Base-by-base conservation (phyloP, 2,888 invertebrate genomes). In the Hesperia comma region DNA sequence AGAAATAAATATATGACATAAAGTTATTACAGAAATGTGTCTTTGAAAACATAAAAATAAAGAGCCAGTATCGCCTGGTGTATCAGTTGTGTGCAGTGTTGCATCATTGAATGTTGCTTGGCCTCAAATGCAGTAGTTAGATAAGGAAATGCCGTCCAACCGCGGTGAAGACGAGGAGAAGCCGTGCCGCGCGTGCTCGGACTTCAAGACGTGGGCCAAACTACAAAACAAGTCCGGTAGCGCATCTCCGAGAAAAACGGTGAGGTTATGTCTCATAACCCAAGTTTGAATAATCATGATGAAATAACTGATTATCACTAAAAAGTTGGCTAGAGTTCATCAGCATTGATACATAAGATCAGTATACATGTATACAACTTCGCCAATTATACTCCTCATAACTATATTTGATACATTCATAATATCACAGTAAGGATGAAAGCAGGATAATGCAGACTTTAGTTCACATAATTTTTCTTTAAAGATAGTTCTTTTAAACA, bases 131-230 rank as follows among this genome's bases (percentile, higher is more conserved):
- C 26, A 61, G 5, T 63, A 37, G 33, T 58, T 68, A 70, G 69
- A 61, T 68, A 71, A 79, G 1, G 10, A 10, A 71, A 92, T 92
- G 90, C 84, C 88, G 69, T 75, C 82, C 56, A 85, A 86, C 73
- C 79, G 79, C 61, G 70, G 77, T 63, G 86, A 88, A 14, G 90
- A 90, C n/a, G 91, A 92, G 68, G 92, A 92, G 46, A 90, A 90
- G 71, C 95, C 95, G 32, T 96, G 96, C 75, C 93, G 95, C 74
- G 94, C 95, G 0, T 96, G 96, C 78, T 94, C 94, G 10, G 96
- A 96, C 82, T 96, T 96, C 75, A 95, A 95, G 79, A 93, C 94
- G 6, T 96, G 96, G 96, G 94, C 95, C 0, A 95, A 95, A 76
- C 87, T 91, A 71, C 95, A 95, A 76, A 94, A 79, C 67, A 86